phyloP scores from a whole-genome alignment of 2,113 vertebrate genomes.

The Chitala chitala region DNA sequence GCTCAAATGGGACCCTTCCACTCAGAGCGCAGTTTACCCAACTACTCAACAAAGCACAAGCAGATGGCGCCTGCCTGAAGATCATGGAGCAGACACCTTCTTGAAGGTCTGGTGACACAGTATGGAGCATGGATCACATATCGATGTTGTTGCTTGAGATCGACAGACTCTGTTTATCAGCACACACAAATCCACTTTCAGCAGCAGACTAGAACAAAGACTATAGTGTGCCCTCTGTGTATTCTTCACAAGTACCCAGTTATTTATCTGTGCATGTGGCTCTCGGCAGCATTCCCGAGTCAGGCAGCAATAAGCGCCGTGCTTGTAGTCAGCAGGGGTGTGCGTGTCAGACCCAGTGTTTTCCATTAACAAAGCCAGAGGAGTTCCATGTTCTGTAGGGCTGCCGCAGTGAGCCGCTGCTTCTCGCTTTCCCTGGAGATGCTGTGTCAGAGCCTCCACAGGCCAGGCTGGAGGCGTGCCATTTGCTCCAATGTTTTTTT shows the following conservation, averaged over 20 bases:
- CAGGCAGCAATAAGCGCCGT: neutral
- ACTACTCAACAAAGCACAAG: neutral
- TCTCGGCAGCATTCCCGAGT: neutral
- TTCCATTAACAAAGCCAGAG: conserved; percentile 1
- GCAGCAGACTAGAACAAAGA: neutral
- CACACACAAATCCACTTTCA: neutral
- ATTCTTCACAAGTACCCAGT: neutral
- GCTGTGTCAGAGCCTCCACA: conserved; percentile 41
- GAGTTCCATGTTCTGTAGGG: conserved; percentile 13
- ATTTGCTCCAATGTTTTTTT: conserved; percentile 31
- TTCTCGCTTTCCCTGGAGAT: conserved; percentile 24
- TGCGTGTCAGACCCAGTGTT: neutral
- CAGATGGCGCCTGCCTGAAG: neutral
- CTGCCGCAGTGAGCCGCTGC: conserved; percentile 20
- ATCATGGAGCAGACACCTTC: neutral
- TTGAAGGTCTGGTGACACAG: neutral
- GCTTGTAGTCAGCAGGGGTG: neutral
- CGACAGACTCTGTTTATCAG: conserved; percentile 1
- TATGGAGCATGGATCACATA: neutral
- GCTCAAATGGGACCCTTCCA: conserved; percentile 29
- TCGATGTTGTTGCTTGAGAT: neutral
- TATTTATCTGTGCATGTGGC: neutral
- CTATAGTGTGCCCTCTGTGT: neutral
- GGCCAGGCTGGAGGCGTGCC: conserved; percentile 25
- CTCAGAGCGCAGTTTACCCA: neutral